Evolutionary conservation across 2,113 vertebrate genomes (phyloP).

Genomic region (Ceyx melanurus): DNA sequence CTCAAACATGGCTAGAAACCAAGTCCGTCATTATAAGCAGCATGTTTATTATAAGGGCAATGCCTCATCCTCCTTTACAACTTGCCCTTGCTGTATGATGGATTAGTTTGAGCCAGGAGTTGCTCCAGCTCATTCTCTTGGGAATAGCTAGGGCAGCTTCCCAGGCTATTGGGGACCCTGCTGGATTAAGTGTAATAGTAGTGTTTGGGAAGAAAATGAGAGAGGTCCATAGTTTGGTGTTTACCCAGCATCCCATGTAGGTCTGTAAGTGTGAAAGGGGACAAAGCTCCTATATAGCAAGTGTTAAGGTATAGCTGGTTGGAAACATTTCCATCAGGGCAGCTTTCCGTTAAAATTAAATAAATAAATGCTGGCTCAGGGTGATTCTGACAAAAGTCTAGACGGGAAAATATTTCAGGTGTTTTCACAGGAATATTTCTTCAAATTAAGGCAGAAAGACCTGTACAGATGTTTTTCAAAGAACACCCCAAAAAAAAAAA

Average conservation of each 20-base stretch:
- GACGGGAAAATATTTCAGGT: slow-evolving; percentile 49
- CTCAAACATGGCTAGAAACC: not conserved
- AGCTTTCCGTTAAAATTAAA: slow-evolving; percentile 22
- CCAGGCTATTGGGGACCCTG: not conserved
- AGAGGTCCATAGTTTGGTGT: not conserved
- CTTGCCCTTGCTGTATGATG: not conserved
- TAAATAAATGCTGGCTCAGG: not conserved
- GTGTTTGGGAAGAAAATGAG: not conserved
- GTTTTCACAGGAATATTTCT: slow-evolving; percentile 1
- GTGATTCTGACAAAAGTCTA: slow-evolving; percentile 46
- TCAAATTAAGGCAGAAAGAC: not conserved
- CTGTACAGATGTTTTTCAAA: not conserved
- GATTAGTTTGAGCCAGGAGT: not conserved
- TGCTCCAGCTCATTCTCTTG: not conserved
- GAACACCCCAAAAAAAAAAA: not conserved
- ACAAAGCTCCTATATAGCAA: not conserved
- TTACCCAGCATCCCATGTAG: not conserved
- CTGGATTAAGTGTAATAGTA: not conserved
- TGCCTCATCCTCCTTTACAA: not conserved
- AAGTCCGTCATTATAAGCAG: not conserved
- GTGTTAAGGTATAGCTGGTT: not conserved
- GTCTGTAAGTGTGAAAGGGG: not conserved
- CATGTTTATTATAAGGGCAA: not conserved
- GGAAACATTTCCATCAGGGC: not conserved
- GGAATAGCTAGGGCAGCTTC: not conserved